Conservation (phyloP, 2,113 vertebrate genomes). For the Lucifuga dentata region DNA sequence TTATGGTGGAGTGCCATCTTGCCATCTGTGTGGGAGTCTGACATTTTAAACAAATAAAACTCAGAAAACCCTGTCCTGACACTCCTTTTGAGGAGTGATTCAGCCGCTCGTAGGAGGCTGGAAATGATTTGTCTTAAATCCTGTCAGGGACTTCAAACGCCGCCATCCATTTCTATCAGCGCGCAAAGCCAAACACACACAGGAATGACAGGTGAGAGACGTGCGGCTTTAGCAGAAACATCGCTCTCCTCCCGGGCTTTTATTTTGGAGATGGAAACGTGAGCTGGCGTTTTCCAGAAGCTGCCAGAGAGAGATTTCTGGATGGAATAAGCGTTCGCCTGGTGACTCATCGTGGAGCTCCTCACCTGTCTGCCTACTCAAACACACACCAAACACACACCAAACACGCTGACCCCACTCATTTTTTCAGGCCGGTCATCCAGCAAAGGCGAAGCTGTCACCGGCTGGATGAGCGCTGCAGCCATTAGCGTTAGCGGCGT, state of each 20-base stretch:
- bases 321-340: conserved; percentile 15
- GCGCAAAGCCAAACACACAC: conserved; percentile 25
- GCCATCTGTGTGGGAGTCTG: conserved; percentile 51
- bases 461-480: conserved; percentile 33
- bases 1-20: conserved; percentile 24
- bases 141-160: conserved; percentile 38
- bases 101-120: conserved; percentile 63
- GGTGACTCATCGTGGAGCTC: conserved; percentile 42
- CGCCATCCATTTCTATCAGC: conserved; percentile 47
- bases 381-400: conserved; percentile 24
- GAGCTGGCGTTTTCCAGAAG: conserved; percentile 58
- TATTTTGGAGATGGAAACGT: conserved; percentile 26
- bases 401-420: conserved; percentile 3
- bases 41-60: conserved; percentile 42
- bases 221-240: conserved; percentile 34
- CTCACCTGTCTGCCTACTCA: conserved; percentile 55
- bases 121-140: conserved; percentile 39
- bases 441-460: conserved; percentile 48
- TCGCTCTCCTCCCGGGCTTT: conserved; percentile 40
- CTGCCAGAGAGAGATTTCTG: conserved; percentile 43
- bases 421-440: conserved; percentile 39
- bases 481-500: conserved; percentile 51
- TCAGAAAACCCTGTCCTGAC: conserved; percentile 13
- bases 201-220: conserved; percentile 49
- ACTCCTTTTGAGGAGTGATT: conserved; percentile 52